phyloP scores from a whole-genome alignment of 2,113 vertebrate genomes.

The Podiceps cristatus region DNA sequence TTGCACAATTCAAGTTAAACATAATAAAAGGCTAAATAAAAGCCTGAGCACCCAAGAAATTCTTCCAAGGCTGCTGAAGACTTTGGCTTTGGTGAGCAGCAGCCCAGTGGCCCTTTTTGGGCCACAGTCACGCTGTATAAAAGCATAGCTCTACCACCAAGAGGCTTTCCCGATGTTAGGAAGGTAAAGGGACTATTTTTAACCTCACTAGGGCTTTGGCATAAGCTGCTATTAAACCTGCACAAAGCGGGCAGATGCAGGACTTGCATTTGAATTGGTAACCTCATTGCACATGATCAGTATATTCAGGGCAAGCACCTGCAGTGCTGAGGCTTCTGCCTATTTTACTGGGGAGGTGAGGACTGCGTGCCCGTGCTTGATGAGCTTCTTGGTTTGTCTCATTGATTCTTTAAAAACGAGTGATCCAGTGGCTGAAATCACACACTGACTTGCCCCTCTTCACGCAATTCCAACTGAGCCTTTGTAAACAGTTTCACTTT shows the following conservation, averaged over 20 bases:
- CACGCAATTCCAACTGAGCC: background rate
- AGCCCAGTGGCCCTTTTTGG: too few relatives aligned
- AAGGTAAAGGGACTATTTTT: background rate
- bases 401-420: background rate
- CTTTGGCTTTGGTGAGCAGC: too few relatives aligned
- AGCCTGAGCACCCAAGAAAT: background rate
- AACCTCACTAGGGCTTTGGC: background rate
- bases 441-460: background rate
- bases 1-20: background rate
- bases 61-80: background rate
- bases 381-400: background rate
- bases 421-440: rapidly evolving
- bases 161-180: background rate
- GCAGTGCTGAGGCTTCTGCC: background rate
- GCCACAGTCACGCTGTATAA: background rate
- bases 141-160: too few relatives aligned
- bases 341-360: background rate
- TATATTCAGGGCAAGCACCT: background rate
- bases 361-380: rapidly evolving
- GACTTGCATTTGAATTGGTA: background rate
- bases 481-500: background rate
- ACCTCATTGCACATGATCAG: background rate
- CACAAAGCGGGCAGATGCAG: background rate
- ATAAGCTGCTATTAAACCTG: background rate
- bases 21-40: background rate